Conservation (phyloP, 2,888 invertebrate species). For the Parascotia fuliginaria region DNA sequence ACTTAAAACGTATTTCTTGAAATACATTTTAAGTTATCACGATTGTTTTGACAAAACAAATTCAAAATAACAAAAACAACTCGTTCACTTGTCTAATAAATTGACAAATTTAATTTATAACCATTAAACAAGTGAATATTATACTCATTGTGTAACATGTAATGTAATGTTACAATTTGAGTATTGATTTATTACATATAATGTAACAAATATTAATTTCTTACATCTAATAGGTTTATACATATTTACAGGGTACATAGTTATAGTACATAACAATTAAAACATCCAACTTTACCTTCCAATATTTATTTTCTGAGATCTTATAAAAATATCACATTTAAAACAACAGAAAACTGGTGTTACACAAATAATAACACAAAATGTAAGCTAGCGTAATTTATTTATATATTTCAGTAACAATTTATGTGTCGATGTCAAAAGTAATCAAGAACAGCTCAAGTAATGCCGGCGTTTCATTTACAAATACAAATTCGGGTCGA, state of each 20-base stretch:
- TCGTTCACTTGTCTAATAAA: conserved; percentile 2
- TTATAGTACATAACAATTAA: conserved; percentile 33
- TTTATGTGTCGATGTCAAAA: not conserved
- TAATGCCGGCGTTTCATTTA: not conserved
- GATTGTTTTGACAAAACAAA: conserved; percentile 16
- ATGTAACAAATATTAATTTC: not conserved
- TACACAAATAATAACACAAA: conserved; percentile 40
- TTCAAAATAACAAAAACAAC: conserved; percentile 12
- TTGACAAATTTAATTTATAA: too few species aligned
- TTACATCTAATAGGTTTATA: conserved; percentile 26
- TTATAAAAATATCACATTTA: conserved; percentile 32
- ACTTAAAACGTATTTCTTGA: conserved; percentile 25
- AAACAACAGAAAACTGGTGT: conserved; percentile 22
- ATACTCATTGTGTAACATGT: conserved; percentile 7
- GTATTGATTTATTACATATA: not conserved
- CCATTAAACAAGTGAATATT: not conserved
- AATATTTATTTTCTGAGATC: conserved; percentile 46
- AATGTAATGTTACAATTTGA: not conserved
- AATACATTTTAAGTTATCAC: conserved; percentile 27
- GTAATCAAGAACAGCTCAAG: not conserved
- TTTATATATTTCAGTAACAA: conserved; percentile 34
- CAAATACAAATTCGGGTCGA: too few species aligned
- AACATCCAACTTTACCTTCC: conserved; percentile 29
- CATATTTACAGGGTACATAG: conserved; percentile 27
- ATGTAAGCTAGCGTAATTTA: conserved; percentile 33